Base-by-base conservation (phyloP, 1,140 invertebrate species). In the Eumaeus atala region DNA sequence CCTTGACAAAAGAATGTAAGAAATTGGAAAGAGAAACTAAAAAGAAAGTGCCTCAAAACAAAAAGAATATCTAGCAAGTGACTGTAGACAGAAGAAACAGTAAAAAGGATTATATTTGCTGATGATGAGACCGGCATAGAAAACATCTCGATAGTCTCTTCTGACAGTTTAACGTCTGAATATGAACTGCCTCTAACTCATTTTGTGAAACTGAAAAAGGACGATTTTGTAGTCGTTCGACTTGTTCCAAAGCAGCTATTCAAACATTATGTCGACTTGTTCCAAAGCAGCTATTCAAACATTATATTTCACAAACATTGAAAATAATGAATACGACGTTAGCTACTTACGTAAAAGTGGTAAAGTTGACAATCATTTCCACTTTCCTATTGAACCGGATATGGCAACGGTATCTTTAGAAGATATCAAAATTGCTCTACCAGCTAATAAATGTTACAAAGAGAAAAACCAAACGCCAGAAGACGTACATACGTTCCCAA, bases 311-410 rank as follows among this genome's bases (percentile, higher is more conserved):
- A 53, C 54, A 35, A 36, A 54, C 50, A 35, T 38, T 35, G 54
- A 56, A n/a, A 17, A 50, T 10, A 40, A 61, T 56, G 11, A 44
- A 53, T 61, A 61, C 47, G 55, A 58, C n/a, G 12, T 58, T 34
- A 48, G 52, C 18, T 60, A 44, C 21, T 50, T 56, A 48, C 51
- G 9, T 49, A 44, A 49, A 54, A 58, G 36, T 61, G 36, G 38
- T 14, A 62, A 58, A 55, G 34, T 58, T 34, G 51, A 62, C 14
- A 55, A 57, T 51, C 3, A 12, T 49, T 58, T 62, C 16, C 55
- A 58, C 12, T 62, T 62, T 55, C 60, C 60, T 48, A 6, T 62
- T 17, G 56, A 58, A 51, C 56, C 60, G 9, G 52, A 62, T 58
- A 50, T 48, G 9, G 17, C 51, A 33, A 53, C 38, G 11, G 51